Base-by-base conservation (phyloP, 2,797 vertebrate genomes). In the Siniperca scherzeri region DNA sequence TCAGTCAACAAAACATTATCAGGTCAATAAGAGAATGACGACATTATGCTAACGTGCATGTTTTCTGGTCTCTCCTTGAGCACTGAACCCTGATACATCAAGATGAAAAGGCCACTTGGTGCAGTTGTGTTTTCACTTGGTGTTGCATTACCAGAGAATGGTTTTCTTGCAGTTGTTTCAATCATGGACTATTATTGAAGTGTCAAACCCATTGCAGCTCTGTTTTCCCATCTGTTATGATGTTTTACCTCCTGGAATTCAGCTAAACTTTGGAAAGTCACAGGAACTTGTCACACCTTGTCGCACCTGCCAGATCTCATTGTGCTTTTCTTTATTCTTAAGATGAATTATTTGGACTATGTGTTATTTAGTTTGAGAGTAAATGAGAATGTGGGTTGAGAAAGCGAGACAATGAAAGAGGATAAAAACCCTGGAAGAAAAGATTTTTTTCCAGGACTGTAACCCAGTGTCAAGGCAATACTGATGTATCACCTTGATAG, bases 1-100 rank as follows among this genome's bases (percentile, higher is more conserved):
- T 92, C 88, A 90, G 69, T 92, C 88, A 91, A 64, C 83, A 89
- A 82, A 87, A 86, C 83, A 80, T 88, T 80, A 89, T 89, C 84
- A 90, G 88, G 78, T 87, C 74, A 81, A 74, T 76, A 76, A 80
- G 60, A 87, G 74, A 64, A 78, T 53, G 77, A 87, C 12, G 57
- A 77, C 67, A 78, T 81, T 70, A 74, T 85, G 53, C 71, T 64
- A 53, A 73, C 12, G 0, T 52, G 61, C 77, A 78, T 68, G 82
- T 78, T 88, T 74, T 74, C 61, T 71, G 42, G 46, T 79, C 27
- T 64, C 57, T 84, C 67, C 65, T 56, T 38, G 44, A 84, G 70
- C 64, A n/a, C 33, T 44, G 19, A 78, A 70, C 60, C 57, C 38
- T 19, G 27, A 52, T 72, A 57, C 21, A 71, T 77, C 53, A 21